Conservation (phyloP, 2,888 invertebrate genomes). For the Caradrina kadenii region DNA sequence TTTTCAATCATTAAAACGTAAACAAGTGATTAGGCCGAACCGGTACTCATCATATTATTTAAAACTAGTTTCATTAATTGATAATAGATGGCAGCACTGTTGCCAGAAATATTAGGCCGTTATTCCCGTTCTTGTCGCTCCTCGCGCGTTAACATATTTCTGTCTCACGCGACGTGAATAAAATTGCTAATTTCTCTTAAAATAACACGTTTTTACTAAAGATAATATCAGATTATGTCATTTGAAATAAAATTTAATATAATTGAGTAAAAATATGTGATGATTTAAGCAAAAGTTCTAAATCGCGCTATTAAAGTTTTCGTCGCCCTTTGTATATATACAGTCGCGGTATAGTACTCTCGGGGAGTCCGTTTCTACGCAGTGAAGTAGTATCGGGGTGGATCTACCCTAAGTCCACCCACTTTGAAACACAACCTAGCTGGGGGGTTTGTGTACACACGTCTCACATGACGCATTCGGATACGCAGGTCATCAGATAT, state of each 20-base stretch:
- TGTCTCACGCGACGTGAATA: slow-evolving; percentile 5
- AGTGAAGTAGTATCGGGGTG: slow-evolving; percentile 43
- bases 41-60: background rate
- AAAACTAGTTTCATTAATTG: slow-evolving; percentile 11
- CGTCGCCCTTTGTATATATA: background rate
- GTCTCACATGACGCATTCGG: slow-evolving; percentile 20
- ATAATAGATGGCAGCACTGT: slow-evolving; percentile 40
- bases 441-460: slow-evolving; percentile 18
- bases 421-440: slow-evolving; percentile 14
- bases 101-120: slow-evolving; percentile 2
- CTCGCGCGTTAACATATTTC: background rate
- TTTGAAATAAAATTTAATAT: rapidly evolving
- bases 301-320: slow-evolving; percentile 41
- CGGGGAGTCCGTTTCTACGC: slow-evolving; percentile 50
- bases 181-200: slow-evolving; percentile 1
- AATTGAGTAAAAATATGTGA: background rate
- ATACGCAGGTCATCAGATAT: slow-evolving; percentile 22
- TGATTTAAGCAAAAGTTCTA: background rate
- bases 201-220: background rate
- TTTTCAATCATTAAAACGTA: slow-evolving; percentile 1
- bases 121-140: slow-evolving; percentile 32
- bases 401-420: slow-evolving; percentile 36
- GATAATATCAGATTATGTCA: background rate
- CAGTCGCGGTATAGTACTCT: rapidly evolving
- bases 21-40: background rate